Evolutionary conservation across 2,113 vertebrate species (phyloP).

Genomic region (Heterotilapia buettikoferi): DNA sequence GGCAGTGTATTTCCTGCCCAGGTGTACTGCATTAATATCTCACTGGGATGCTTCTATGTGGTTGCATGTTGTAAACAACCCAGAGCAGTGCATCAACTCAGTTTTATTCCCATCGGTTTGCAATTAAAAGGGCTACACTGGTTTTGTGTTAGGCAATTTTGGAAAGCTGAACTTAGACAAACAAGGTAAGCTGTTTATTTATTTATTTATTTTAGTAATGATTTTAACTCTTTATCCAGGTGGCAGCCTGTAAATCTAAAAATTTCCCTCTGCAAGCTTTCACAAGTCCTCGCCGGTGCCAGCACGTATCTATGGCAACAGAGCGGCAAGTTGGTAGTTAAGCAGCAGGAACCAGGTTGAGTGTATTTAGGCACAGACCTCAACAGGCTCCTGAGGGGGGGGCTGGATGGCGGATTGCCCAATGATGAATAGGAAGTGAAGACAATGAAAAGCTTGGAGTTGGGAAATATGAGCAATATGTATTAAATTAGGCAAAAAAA

Average conservation of each 20-base stretch:
- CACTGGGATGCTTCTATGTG: not conserved
- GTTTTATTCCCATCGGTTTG: not conserved
- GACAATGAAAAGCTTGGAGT: not conserved
- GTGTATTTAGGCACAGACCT: conserved; percentile 32
- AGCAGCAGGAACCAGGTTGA: conserved; percentile 49
- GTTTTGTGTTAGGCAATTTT: not conserved
- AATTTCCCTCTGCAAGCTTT: conserved; percentile 18
- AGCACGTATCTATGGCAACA: conserved; percentile 58
- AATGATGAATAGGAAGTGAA: conserved; percentile 11
- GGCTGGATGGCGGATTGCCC: not conserved
- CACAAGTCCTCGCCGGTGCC: conserved; percentile 19
- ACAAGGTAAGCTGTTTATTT: conserved; percentile 2
- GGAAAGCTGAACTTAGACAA: conserved; percentile 3
- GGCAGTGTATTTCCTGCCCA: not conserved
- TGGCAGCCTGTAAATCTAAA: conserved; percentile 21
- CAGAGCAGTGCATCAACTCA: not conserved
- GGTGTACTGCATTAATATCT: not conserved
- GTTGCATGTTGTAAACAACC: conserved; percentile 10
- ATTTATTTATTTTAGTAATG: not conserved
- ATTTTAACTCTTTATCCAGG: conserved; percentile 21
- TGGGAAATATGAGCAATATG: not conserved
- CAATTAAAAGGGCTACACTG: not conserved
- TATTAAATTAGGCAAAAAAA: not conserved
- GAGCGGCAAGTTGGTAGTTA: conserved; percentile 21
- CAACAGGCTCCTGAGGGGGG: conserved; percentile 1